phyloP scores from a whole-genome alignment of 2,113 vertebrate species.

The Cyanistes caeruleus region DNA sequence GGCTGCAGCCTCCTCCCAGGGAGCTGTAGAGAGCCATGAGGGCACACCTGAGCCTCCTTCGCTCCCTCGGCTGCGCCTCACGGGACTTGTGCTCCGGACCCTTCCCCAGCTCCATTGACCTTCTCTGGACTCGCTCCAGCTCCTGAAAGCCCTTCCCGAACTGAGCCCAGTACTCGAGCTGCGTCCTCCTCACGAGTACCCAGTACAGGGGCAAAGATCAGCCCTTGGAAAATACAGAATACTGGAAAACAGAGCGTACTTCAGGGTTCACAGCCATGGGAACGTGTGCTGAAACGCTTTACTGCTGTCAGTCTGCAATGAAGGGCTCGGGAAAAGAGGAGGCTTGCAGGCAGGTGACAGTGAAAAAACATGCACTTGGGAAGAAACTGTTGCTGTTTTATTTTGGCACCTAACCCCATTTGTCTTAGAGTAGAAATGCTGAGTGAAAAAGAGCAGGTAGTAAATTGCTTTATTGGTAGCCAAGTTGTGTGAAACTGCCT shows the following conservation, averaged over 20 bases:
- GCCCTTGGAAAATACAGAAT: not conserved
- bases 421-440: not conserved
- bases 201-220: too few species aligned
- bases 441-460: not conserved
- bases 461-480: not conserved
- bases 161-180: accelerated
- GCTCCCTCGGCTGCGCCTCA: not conserved
- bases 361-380: not conserved
- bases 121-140: accelerated
- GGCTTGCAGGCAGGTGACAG: not conserved
- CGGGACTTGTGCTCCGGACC: not conserved
- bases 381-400: not conserved
- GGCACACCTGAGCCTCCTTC: not conserved
- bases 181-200: not conserved
- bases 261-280: not conserved
- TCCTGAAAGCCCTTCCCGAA: not conserved
- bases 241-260: not conserved
- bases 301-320: not conserved
- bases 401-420: not conserved
- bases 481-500: not conserved
- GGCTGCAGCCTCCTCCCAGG: not conserved
- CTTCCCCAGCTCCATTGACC: accelerated
- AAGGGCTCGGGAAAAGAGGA: not conserved
- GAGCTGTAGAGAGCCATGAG: accelerated
- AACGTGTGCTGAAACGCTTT: not conserved